Percentiles rank a stretch among this genome's conserved stretches.
Conservation (phyloP, 2,888 invertebrate species). For the Lycophotia porphyrea region DNA sequence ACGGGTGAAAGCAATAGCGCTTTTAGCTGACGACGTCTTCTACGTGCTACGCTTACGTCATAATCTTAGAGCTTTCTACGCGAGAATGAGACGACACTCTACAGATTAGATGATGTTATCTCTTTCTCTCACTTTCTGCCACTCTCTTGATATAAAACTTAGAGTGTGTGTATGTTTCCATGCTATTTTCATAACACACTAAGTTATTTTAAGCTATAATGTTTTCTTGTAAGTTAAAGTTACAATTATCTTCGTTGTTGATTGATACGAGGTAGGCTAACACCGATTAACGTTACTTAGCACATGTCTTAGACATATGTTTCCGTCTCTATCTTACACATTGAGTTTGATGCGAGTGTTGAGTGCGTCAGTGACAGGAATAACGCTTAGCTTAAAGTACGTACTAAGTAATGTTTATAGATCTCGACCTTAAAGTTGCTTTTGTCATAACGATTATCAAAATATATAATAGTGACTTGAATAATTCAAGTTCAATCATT, state of each 20-base stretch:
- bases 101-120: constrained; percentile 11
- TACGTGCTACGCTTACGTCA: constrained; percentile 3
- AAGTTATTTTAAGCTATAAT: background rate
- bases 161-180: background rate
- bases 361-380: background rate
- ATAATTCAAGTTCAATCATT: background rate
- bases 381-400: background rate
- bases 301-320: background rate
- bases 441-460: background rate
- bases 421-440: background rate
- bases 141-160: constrained; percentile 19
- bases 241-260: background rate
- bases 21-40: constrained; percentile 22
- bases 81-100: constrained; percentile 13
- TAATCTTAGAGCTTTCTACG: constrained; percentile 37
- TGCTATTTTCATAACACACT: background rate
- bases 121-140: constrained; percentile 20
- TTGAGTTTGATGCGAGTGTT: background rate
- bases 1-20: constrained; percentile 61
- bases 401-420: background rate
- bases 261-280: background rate
- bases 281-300: background rate
- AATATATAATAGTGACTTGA: background rate
- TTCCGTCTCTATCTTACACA: background rate
- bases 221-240: no score